These are phyloP conservation scores for Synanthedon tipuliformis DNA, from an alignment of 2,888 invertebrate genomes.

Conservation along the genomic window DNA sequence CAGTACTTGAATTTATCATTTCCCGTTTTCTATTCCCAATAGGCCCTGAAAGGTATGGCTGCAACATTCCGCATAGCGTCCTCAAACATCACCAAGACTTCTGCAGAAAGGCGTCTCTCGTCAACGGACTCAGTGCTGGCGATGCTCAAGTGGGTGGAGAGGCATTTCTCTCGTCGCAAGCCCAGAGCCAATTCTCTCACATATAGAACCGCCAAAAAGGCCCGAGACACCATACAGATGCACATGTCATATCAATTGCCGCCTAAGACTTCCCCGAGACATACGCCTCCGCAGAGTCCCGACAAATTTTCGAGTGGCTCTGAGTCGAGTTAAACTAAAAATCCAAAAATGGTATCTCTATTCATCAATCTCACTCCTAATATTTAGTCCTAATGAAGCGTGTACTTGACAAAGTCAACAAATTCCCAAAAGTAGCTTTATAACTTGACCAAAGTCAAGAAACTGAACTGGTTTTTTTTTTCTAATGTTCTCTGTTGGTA, in stretches of 20 bases:
- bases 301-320: slow-evolving; percentile 47
- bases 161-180: slow-evolving; percentile 83
- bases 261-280: slow-evolving; percentile 36
- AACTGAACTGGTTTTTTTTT: too few relatives aligned
- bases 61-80: slow-evolving; percentile 91
- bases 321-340: slow-evolving; percentile 43
- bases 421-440: too few relatives aligned
- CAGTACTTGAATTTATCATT: neutral
- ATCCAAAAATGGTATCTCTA: too few relatives aligned
- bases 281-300: slow-evolving; percentile 23
- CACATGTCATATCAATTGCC: slow-evolving; percentile 77
- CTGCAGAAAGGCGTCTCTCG: slow-evolving; percentile 87
- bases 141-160: slow-evolving; percentile 90
- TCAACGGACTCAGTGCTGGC: slow-evolving; percentile 91
- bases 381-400: too few relatives aligned
- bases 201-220: slow-evolving; percentile 70
- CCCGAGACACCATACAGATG: slow-evolving; percentile 79
- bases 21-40: slow-evolving; percentile 6
- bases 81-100: slow-evolving; percentile 85
- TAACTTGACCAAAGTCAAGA: too few relatives aligned
- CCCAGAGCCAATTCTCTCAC: slow-evolving; percentile 78
- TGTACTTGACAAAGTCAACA: too few relatives aligned
- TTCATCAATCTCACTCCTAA: too few relatives aligned
- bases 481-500: too few relatives aligned
- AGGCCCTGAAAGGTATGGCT: slow-evolving; percentile 94